Evolutionary conservation across 1,140 invertebrate species (phyloP).

Genomic region (Drosophila dunni): DNA sequence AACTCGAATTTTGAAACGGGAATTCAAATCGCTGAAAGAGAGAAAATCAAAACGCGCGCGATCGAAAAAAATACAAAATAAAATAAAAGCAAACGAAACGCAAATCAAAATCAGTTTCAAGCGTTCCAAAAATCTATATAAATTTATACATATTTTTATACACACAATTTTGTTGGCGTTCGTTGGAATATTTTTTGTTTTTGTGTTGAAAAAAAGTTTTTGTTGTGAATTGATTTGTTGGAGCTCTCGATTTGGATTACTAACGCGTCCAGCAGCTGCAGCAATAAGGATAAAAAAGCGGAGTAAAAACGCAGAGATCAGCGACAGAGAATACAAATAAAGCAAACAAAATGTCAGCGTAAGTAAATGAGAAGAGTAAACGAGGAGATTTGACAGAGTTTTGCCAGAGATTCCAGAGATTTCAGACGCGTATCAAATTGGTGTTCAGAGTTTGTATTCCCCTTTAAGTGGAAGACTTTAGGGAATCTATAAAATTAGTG

Average conservation of each 20-base stretch:
- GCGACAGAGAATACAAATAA: not conserved
- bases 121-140: not conserved
- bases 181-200: constrained; percentile 6
- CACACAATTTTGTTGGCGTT: not conserved
- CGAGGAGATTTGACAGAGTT: constrained; percentile 2
- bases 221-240: not conserved
- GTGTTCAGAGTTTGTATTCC: too few species aligned
- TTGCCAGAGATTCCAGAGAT: not conserved
- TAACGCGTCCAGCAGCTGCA: constrained; percentile 5
- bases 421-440: not conserved
- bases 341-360: constrained; percentile 42
- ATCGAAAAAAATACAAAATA: not conserved
- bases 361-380: constrained; percentile 39
- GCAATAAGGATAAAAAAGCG: constrained; percentile 1
- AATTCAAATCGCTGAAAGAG: constrained; percentile 18
- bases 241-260: constrained; percentile 13
- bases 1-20: constrained; percentile 33
- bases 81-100: not conserved
- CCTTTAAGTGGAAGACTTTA: too few species aligned
- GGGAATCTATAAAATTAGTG: too few species aligned
- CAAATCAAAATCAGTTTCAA: constrained; percentile 10
- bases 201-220: constrained; percentile 9
- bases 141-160: too few species aligned
- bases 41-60: constrained; percentile 25
- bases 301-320: not conserved